phyloP scores from a whole-genome alignment of 1,140 invertebrate genomes.

The Atta cephalotes region DNA sequence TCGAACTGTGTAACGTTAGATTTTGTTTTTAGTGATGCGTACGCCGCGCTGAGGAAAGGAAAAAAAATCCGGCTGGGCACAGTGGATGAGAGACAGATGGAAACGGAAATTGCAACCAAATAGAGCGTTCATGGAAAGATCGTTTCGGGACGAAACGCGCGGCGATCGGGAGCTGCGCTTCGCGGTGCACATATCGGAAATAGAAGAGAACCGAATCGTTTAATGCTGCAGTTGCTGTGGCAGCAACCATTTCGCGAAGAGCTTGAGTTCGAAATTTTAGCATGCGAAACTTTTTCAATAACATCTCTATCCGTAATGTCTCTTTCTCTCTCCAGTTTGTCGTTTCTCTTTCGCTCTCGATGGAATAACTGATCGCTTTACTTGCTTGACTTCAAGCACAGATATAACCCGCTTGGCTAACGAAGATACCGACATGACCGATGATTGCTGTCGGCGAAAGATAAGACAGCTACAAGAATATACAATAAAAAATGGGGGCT shows the following conservation, averaged over 20 bases:
- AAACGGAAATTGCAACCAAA: slow-evolving; percentile 73
- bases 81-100: slow-evolving; percentile 71
- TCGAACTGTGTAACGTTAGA: slow-evolving; percentile 64
- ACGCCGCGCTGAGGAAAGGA: slow-evolving; percentile 44
- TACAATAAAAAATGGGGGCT: too few relatives aligned
- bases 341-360: neutral
- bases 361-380: neutral
- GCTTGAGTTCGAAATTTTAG: slow-evolving; percentile 34
- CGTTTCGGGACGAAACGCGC: neutral
- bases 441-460: slow-evolving; percentile 1
- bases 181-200: slow-evolving; percentile 57
- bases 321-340: neutral
- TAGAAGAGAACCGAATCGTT: slow-evolving; percentile 48
- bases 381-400: neutral
- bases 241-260: slow-evolving; percentile 18
- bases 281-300: slow-evolving; percentile 60
- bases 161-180: neutral
- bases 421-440: slow-evolving; percentile 34
- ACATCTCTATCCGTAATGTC: slow-evolving; percentile 32
- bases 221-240: slow-evolving; percentile 26
- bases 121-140: slow-evolving; percentile 49
- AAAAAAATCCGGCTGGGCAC: neutral
- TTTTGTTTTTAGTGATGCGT: slow-evolving; percentile 64
- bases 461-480: too few relatives aligned
- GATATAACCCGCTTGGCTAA: neutral